Percentiles rank a stretch among this genome's conserved stretches.
phyloP scores from a whole-genome alignment of 30 jellyfish, hydroid and myxozoan genomes.

The Hydractinia symbiolongicarpus region DNA sequence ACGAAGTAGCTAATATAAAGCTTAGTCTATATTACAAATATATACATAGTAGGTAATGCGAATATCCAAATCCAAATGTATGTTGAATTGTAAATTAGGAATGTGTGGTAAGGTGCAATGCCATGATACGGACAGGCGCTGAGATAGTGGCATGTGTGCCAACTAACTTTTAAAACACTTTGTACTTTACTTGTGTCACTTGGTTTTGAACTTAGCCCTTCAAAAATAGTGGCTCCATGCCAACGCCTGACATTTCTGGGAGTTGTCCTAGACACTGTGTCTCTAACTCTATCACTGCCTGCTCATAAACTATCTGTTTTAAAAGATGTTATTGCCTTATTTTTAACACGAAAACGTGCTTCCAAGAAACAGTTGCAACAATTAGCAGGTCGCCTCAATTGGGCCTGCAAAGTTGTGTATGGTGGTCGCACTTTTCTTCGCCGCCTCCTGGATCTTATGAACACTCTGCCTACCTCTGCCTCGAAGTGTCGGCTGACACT shows the following conservation, averaged over 20 bases:
- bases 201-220: background rate
- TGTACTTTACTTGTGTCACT: background rate
- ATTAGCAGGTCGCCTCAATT: constrained; percentile 7
- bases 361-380: background rate
- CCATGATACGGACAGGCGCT: too few species aligned
- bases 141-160: too few species aligned
- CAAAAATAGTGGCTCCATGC: background rate
- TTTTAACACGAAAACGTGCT: background rate
- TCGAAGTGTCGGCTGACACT: constrained; percentile 5
- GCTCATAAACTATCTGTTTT: background rate
- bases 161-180: background rate
- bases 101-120: too few species aligned
- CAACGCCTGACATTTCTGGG: too few species aligned
- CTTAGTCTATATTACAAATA: too few species aligned
- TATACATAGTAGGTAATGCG: too few species aligned
- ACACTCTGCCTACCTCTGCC: background rate
- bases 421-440: constrained; percentile 5
- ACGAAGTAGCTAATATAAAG: too few species aligned
- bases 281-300: background rate
- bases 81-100: too few species aligned
- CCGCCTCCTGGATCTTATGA: constrained; percentile 1
- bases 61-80: too few species aligned
- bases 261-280: background rate
- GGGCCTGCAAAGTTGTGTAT: background rate
- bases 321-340: background rate